Conservation (phyloP, 2,888 invertebrate genomes). For the Julus scanicus region DNA sequence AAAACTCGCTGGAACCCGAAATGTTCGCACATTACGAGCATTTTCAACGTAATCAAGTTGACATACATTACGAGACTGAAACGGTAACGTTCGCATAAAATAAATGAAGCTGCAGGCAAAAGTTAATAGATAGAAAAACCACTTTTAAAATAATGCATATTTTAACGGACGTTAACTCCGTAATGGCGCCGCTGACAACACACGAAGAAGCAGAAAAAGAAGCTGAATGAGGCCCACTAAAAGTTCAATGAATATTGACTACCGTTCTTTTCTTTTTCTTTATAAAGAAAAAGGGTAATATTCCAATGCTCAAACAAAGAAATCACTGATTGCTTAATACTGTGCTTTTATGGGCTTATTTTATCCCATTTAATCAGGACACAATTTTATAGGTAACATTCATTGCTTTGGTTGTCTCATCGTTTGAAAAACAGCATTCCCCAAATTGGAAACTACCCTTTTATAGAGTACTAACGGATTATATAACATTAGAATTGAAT, state of each 20-base stretch:
- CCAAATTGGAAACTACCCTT: too few relatives aligned
- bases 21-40: conserved; percentile 22
- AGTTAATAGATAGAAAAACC: neutral
- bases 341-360: too few relatives aligned
- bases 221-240: neutral
- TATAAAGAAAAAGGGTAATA: too few relatives aligned
- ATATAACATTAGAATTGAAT: too few relatives aligned
- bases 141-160: neutral
- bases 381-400: too few relatives aligned
- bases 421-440: too few relatives aligned
- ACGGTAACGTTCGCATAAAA: conserved; percentile 32
- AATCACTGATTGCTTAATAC: too few relatives aligned
- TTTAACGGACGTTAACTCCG: neutral
- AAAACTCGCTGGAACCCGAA: neutral
- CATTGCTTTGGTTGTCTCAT: too few relatives aligned
- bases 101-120: neutral
- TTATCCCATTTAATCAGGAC: too few relatives aligned
- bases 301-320: too few relatives aligned
- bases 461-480: too few relatives aligned
- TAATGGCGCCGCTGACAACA: neutral
- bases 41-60: conserved; percentile 5
- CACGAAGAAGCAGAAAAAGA: neutral
- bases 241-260: neutral
- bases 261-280: neutral
- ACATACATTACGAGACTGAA: conserved; percentile 13